Conservation (phyloP, 2,888 invertebrate genomes). For the Platycheirus albimanus region DNA sequence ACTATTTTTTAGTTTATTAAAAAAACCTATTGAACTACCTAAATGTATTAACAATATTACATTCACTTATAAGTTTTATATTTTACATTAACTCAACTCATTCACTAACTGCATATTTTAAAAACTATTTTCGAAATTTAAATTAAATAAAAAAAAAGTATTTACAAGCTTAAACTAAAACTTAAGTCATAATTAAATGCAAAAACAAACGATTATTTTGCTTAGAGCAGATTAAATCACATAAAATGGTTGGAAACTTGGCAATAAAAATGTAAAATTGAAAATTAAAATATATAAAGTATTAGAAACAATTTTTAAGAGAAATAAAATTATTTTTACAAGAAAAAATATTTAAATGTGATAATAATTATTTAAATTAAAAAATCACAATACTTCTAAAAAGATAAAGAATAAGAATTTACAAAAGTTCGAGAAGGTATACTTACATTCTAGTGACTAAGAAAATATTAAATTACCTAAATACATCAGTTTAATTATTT, state of each 20-base stretch:
- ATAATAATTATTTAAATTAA: no score
- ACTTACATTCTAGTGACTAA: conserved; percentile 72
- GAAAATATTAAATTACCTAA: conserved; percentile 63
- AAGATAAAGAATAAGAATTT: neutral
- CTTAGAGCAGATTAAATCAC: conserved; percentile 64
- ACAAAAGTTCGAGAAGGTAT: conserved; percentile 32
- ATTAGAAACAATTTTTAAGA: neutral
- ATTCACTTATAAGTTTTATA: conserved; percentile 19
- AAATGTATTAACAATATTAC: conserved; percentile 18
- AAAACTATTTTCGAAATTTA: conserved; percentile 14
- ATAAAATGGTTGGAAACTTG: conserved; percentile 47
- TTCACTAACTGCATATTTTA: conserved; percentile 10
- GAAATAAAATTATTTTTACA: conserved; percentile 5
- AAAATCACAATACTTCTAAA: conserved; percentile 13
- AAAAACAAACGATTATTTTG: conserved; percentile 31
- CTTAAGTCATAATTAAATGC: conserved; percentile 36
- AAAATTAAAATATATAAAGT: conserved; percentile 3
- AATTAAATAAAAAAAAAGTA: conserved; percentile 38
- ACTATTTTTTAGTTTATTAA: conserved; percentile 7
- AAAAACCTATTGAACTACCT: conserved; percentile 4
- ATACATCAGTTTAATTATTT: conserved; percentile 53
- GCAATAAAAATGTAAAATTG: conserved; percentile 30
- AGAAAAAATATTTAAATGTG: conserved; percentile 1
- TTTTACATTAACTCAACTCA: conserved; percentile 10
- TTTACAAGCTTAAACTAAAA: conserved; percentile 48